Evolutionary conservation across 2,888 invertebrate species (phyloP).

Genomic region (Mantis religiosa): DNA sequence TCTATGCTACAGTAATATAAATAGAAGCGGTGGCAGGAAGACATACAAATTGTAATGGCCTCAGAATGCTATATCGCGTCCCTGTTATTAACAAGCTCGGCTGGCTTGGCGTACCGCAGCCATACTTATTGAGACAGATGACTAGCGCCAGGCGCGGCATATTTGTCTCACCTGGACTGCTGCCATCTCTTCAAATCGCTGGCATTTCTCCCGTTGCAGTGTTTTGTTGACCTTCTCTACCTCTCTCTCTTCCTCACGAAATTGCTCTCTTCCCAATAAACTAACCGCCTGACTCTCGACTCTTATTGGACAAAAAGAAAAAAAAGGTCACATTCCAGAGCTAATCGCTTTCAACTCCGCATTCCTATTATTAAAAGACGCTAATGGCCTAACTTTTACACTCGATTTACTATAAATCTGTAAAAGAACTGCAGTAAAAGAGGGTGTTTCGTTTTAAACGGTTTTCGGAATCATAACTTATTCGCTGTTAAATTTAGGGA

Average conservation of each 20-base stretch:
- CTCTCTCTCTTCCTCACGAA: not conserved
- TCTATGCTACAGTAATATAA: not conserved
- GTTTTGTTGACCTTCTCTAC: conserved; percentile 3
- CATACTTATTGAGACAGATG: conserved; percentile 18
- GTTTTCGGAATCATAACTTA: not conserved
- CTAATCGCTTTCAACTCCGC: conserved; percentile 8
- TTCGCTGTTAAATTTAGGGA: not conserved
- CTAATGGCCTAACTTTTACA: not conserved
- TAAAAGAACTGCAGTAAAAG: not conserved
- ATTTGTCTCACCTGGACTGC: conserved; percentile 9
- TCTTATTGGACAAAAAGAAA: not conserved
- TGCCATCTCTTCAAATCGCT: conserved; percentile 8
- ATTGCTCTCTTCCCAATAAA: not conserved
- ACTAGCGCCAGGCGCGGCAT: conserved; percentile 4
- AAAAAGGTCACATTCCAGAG: not conserved
- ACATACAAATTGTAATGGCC: not conserved
- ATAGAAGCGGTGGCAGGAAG: not conserved
- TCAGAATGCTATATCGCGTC: not conserved
- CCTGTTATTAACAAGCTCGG: not conserved
- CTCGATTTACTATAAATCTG: not conserved
- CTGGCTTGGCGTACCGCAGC: not conserved
- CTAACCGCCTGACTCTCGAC: not conserved
- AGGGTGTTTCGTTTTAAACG: not conserved
- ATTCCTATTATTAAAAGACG: not conserved
- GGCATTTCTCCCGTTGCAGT: conserved; percentile 9